Base-by-base conservation (phyloP, 2,888 invertebrate species). In the Schizaphis graminum region DNA sequence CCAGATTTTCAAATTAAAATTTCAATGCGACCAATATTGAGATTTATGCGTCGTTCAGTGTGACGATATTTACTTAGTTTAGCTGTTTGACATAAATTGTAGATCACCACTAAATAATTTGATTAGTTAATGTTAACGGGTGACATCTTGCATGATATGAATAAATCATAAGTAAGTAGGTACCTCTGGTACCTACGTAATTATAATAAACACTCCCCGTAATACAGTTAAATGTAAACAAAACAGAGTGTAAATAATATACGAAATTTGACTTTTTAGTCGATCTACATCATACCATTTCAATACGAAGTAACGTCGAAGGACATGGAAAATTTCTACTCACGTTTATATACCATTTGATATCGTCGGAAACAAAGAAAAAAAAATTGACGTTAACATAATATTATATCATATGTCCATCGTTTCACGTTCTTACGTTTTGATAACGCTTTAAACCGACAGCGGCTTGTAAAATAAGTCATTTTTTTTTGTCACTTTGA, bases 91-190 rank as follows among this genome's bases (percentile, higher is more conserved):
- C n/a, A 61, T 89, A 44, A 61, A 89, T 89, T 21, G 13, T 35
- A 56, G 56, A 57, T 89, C 16, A 7, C 89, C 44, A 61, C 57
- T 47, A 61, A 77, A 77, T 77, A 35, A 57, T 44, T 61, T 61
- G 47, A 89, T 61, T 61, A 61, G 61, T 89, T 61, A 89, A 89
- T 47, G 61, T 89, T 44, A 57, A 61, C 47, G n/a, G 44, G n/a
- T 49, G 53, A 35, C 53, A 24, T 35, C 10, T 88, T 53, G 28
- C 49, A 87, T 21, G n/a, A 87, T 49, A 49, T 57, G 44, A 61
- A 53, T 49, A 28, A 85, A 89, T 89, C 28, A 89, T 56, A 26
- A 61, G 28, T 3, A 89, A 7, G 3, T 53, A 88, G 3, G 26
- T 57, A 4, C 44, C 44, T 47, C 21, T 56, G 3, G 26, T 57